Percentiles rank a stretch among this genome's conserved stretches.
phyloP scores from a whole-genome alignment of 1,140 invertebrate species.

The Coelopa frigida region DNA sequence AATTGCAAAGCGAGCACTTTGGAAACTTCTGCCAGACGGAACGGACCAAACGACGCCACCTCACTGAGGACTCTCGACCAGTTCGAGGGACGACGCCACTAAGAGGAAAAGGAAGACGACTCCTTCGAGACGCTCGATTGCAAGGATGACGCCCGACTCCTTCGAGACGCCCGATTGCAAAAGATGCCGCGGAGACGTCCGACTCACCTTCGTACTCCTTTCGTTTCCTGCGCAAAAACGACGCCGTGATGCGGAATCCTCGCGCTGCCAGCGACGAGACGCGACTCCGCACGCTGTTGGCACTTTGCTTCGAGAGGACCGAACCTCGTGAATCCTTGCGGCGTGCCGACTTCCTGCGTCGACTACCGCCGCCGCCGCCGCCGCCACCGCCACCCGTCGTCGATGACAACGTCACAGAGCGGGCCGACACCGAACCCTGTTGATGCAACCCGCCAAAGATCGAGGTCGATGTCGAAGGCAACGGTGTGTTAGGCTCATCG shows the following conservation, averaged over 20 bases:
- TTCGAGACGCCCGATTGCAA: too few species aligned
- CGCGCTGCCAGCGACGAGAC: conserved; percentile 22
- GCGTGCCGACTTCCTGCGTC: conserved; percentile 11
- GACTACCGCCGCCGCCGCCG: neutral
- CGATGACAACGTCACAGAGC: conserved; percentile 4
- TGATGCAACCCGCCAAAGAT: conserved; percentile 15
- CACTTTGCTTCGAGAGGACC: conserved; percentile 24
- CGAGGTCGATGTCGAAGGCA: conserved; percentile 21
- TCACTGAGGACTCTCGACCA: too few species aligned
- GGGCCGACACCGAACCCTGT: conserved; percentile 17
- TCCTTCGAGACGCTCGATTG: too few species aligned
- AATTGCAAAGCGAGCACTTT: too few species aligned
- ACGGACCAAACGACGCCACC: too few species aligned
- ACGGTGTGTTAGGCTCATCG: conserved; percentile 30
- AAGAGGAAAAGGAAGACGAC: too few species aligned
- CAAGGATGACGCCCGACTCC: too few species aligned
- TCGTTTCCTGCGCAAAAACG: conserved; percentile 32
- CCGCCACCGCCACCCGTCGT: conserved; percentile 5
- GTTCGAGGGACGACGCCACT: too few species aligned
- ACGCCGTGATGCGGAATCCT: conserved; percentile 32
- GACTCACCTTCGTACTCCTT: conserved; percentile 41
- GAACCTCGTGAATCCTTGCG: conserved; percentile 34
- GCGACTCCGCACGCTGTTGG: conserved; percentile 16
- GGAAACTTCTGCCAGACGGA: too few species aligned
- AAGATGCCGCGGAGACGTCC: too few species aligned